Conservation (phyloP, 2,797 vertebrate genomes). For the Ibycter americanus region DNA sequence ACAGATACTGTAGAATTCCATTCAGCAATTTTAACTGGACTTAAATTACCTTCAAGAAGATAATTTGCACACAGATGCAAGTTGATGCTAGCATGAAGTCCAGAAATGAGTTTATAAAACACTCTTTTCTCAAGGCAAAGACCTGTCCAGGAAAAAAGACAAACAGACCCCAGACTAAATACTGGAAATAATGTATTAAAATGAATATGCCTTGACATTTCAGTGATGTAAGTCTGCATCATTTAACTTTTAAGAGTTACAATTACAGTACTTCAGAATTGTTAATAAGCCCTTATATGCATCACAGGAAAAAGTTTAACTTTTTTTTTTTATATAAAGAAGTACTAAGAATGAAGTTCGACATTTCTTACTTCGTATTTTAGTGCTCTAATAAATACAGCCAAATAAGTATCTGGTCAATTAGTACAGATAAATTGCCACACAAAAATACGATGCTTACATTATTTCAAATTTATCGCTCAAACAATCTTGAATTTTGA, state of each 20-base stretch:
- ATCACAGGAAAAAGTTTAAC: neutral
- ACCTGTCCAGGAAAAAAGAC: slow-evolving; percentile 70
- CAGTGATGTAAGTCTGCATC: neutral
- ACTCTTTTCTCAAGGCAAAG: slow-evolving; percentile 95
- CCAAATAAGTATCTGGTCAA: neutral
- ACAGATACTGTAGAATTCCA: neutral
- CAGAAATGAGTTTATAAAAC: slow-evolving; percentile 95
- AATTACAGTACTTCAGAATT: neutral
- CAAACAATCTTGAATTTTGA: neutral
- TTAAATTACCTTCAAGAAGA: slow-evolving; percentile 87
- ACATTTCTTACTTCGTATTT: neutral
- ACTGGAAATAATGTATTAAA: neutral
- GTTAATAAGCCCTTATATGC: neutral
- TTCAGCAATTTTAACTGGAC: neutral
- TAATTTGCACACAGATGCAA: slow-evolving; percentile 91
- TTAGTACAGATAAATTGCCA: neutral
- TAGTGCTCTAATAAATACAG: neutral
- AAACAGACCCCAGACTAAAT: neutral
- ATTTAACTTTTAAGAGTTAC: neutral
- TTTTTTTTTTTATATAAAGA: neutral
- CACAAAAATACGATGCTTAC: neutral
- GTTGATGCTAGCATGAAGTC: slow-evolving; percentile 96
- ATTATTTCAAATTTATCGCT: no score
- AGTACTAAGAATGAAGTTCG: neutral
- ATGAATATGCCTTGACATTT: neutral